phyloP scores from a whole-genome alignment of 1,140 invertebrate genomes.

The Caenorhabditis briggsae region DNA sequence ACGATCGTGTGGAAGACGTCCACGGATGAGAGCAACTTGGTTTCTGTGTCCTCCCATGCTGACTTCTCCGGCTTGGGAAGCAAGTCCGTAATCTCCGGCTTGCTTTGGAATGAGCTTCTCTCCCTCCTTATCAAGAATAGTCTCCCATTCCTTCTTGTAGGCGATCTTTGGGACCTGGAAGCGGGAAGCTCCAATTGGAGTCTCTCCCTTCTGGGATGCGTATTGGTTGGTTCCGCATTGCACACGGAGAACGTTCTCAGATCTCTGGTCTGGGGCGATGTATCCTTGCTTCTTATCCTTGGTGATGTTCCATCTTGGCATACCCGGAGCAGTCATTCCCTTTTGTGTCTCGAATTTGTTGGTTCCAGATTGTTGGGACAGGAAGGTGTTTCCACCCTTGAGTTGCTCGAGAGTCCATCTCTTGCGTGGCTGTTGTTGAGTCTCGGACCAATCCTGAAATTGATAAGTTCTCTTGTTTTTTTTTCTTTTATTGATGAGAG shows the following conservation, averaged over 20 bases:
- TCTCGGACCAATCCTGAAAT: conserved; percentile 49
- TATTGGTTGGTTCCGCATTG: conserved; percentile 78
- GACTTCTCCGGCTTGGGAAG: conserved; percentile 76
- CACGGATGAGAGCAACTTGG: conserved; percentile 77
- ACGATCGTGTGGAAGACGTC: conserved; percentile 76
- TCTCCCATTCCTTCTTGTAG: conserved; percentile 78
- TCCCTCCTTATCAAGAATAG: conserved; percentile 77
- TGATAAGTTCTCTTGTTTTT: not conserved
- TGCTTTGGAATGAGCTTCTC: conserved; percentile 77
- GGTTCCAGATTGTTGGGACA: conserved; percentile 91
- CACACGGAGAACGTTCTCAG: conserved; percentile 73
- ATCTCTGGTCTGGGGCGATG: conserved; percentile 74
- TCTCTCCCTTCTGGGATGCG: conserved; percentile 76
- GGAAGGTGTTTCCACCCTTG: conserved; percentile 86
- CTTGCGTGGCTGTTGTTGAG: conserved; percentile 78
- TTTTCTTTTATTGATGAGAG: too few relatives aligned
- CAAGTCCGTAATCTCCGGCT: conserved; percentile 76
- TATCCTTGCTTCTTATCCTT: conserved; percentile 77
- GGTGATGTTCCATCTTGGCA: conserved; percentile 77
- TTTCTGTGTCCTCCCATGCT: conserved; percentile 76
- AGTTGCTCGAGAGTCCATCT: conserved; percentile 91
- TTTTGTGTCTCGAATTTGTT: conserved; percentile 89
- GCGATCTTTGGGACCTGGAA: conserved; percentile 72
- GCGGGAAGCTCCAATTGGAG: conserved; percentile 67
- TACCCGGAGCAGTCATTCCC: conserved; percentile 82